These are phyloP conservation scores for Synanthedon myopaeformis DNA, from an alignment of 2,888 invertebrate genomes.

Conservation along the genomic window DNA sequence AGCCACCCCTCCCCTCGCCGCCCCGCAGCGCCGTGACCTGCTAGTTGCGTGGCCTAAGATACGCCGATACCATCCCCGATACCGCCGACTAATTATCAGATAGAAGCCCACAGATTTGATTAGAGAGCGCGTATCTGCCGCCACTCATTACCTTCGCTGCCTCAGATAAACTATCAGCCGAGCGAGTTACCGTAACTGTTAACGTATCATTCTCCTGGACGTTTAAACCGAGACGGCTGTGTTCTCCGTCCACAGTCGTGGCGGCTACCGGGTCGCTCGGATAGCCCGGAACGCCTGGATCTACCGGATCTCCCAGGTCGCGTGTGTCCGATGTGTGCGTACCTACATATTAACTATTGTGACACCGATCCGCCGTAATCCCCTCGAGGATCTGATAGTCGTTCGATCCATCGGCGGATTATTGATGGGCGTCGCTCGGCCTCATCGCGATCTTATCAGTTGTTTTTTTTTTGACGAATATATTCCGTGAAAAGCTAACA, in stretches of 20 bases:
- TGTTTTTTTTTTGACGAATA: constrained; percentile 59
- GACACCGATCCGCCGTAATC: not conserved
- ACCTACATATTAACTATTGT: too few species aligned
- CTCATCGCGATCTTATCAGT: constrained; percentile 59
- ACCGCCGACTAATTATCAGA: constrained; percentile 56
- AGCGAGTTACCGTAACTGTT: constrained; percentile 6
- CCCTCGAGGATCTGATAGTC: constrained; percentile 6
- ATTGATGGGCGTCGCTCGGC: constrained; percentile 57
- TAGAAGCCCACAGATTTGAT: constrained; percentile 59
- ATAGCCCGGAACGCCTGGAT: too few species aligned
- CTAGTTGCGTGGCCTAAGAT: constrained; percentile 34
- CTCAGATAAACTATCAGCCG: constrained; percentile 8
- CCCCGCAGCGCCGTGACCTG: constrained; percentile 13
- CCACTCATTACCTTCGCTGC: constrained; percentile 34
- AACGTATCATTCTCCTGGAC: constrained; percentile 9
- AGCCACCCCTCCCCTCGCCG: constrained; percentile 10
- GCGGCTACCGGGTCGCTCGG: not conserved
- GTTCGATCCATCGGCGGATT: constrained; percentile 35
- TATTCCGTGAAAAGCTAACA: constrained; percentile 62
- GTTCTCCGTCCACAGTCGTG: not conserved
- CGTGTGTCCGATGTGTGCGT: too few species aligned
- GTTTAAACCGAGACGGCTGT: not conserved
- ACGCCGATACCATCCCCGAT: constrained; percentile 57
- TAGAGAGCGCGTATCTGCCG: constrained; percentile 46
- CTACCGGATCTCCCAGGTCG: too few species aligned